Percentiles rank a stretch among this genome's conserved stretches.
These are phyloP conservation scores for Sycon ciliatum DNA, from an alignment of 37 sponge, comb jelly and placozoan species.

Conservation along the genomic window DNA sequence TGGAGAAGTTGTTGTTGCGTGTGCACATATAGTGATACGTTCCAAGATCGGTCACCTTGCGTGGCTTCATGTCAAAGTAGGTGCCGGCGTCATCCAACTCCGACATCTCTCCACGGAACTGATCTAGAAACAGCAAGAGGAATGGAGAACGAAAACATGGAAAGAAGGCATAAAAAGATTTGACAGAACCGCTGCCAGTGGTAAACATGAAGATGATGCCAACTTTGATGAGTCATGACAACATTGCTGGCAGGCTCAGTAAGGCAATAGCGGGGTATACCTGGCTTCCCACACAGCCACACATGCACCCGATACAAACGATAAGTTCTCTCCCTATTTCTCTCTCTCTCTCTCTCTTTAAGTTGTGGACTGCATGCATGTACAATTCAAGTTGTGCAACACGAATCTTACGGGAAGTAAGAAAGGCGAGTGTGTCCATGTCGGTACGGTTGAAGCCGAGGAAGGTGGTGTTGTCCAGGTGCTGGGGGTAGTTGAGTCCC, in stretches of 20 bases:
- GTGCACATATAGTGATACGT: conserved; percentile 88
- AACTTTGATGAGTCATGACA: too few species aligned
- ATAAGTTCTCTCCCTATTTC: too few species aligned
- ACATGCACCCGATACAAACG: too few species aligned
- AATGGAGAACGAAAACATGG: neutral
- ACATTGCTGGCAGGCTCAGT: too few species aligned
- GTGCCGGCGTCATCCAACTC: conserved; percentile 96
- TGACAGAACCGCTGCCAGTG: too few species aligned
- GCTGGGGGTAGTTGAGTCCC: conserved; percentile 68
- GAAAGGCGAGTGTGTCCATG: conserved; percentile 43
- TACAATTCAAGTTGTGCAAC: neutral
- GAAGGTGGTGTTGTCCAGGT: conserved; percentile 31
- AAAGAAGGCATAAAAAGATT: too few species aligned
- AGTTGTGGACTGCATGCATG: too few species aligned
- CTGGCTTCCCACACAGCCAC: too few species aligned
- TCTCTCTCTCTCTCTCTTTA: too few species aligned
- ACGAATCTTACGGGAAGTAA: conserved; percentile 35
- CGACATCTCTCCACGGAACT: conserved; percentile 89
- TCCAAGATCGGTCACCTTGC: conserved; percentile 59
- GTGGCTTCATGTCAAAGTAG: conserved; percentile 85
- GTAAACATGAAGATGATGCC: too few species aligned
- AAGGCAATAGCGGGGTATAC: too few species aligned
- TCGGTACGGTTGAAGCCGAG: conserved; percentile 38
- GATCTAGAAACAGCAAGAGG: conserved; percentile 35
- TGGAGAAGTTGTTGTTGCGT: conserved; percentile 98